Evolutionary conservation across 1,140 invertebrate species (phyloP).

Genomic region (Habropoda laboriosa): DNA sequence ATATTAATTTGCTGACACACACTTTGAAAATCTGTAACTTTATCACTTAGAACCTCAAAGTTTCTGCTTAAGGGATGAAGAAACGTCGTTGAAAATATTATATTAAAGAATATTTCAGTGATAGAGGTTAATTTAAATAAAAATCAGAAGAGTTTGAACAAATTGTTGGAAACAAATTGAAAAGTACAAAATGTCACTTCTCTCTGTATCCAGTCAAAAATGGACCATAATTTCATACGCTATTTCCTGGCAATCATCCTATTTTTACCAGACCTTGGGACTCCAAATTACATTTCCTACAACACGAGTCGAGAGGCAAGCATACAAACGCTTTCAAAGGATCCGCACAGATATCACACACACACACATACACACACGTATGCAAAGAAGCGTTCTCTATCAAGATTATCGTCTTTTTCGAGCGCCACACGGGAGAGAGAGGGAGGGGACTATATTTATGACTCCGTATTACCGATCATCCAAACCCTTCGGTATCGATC

Average conservation of each 20-base stretch:
- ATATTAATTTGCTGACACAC: too few species aligned
- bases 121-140: too few species aligned
- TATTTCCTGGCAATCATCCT: background rate
- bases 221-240: background rate
- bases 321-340: background rate
- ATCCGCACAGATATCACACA: background rate
- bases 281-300: background rate
- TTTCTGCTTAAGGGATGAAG: too few species aligned
- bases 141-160: too few species aligned
- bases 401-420: constrained; percentile 16
- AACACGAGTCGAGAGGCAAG: background rate
- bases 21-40: too few species aligned
- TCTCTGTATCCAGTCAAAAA: too few species aligned
- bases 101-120: too few species aligned
- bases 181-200: too few species aligned
- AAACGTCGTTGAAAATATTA: too few species aligned
- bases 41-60: too few species aligned
- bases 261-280: background rate
- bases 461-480: constrained; percentile 40
- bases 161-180: too few species aligned
- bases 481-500: constrained; percentile 33
- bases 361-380: background rate
- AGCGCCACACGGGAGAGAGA: background rate
- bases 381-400: background rate
- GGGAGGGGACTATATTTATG: constrained; percentile 22